phyloP scores from a whole-genome alignment of 2,888 invertebrate genomes.

The Tetropium fuscum region DNA sequence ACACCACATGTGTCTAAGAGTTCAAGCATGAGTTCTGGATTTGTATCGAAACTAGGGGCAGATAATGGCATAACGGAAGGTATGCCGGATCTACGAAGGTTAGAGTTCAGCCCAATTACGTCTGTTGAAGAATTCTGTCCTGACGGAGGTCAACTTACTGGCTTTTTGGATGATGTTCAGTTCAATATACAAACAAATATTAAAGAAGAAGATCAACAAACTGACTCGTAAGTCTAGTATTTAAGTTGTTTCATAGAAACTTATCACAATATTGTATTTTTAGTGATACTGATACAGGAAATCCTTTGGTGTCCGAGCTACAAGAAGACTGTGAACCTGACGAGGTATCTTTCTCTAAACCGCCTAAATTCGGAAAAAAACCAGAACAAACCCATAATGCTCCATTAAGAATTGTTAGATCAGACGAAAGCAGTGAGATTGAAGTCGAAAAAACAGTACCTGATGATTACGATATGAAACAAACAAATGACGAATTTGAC shows the following conservation, averaged over 20 bases:
- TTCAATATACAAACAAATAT: slow-evolving; percentile 60
- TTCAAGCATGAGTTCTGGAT: slow-evolving; percentile 59
- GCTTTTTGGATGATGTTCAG: slow-evolving; percentile 78
- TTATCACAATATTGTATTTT: slow-evolving; percentile 8
- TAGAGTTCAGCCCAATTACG: slow-evolving; percentile 62
- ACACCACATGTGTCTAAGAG: slow-evolving; percentile 55
- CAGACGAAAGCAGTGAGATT: slow-evolving; percentile 53
- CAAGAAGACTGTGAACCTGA: slow-evolving; percentile 86
- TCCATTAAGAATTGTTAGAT: slow-evolving; percentile 36
- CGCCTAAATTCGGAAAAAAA: slow-evolving; percentile 60
- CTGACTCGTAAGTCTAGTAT: slow-evolving; percentile 69
- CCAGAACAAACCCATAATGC: slow-evolving; percentile 45
- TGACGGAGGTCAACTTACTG: slow-evolving; percentile 79
- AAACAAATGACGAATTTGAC: slow-evolving; percentile 65
- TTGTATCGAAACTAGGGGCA: slow-evolving; percentile 59
- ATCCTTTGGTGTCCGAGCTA: slow-evolving; percentile 85
- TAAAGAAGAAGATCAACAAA: slow-evolving; percentile 65
- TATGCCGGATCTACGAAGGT: slow-evolving; percentile 54
- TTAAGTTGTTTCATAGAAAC: slow-evolving; percentile 1
- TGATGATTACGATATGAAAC: slow-evolving; percentile 65
- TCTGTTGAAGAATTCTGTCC: slow-evolving; percentile 80
- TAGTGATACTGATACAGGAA: slow-evolving; percentile 79
- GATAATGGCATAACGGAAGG: slow-evolving; percentile 60
- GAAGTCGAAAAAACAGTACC: slow-evolving; percentile 54
- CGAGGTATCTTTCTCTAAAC: slow-evolving; percentile 62